Base-by-base conservation (phyloP, 2,797 vertebrate genomes). In the Botia almorhae region DNA sequence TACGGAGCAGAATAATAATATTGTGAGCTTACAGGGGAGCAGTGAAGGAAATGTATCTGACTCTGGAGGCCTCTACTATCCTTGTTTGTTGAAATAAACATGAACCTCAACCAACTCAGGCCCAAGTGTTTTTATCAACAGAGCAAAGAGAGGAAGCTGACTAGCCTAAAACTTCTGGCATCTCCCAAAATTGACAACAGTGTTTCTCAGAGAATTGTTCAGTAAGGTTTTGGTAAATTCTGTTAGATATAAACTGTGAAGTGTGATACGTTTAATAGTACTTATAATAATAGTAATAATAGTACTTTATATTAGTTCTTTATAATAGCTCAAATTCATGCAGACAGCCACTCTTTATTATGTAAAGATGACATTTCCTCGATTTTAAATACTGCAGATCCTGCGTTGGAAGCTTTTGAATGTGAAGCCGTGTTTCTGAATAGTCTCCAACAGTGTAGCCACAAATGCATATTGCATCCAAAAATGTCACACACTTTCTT, bases 81-180 rank as follows among this genome's bases (percentile, higher is more conserved):
- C 82, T 86, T 87, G 69, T 64, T 64, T 76, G 83, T 90, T 93
- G 91, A 93, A 91, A 93, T 93, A 91, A 93, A 90, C 88, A 90
- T 87, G 83, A 91, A 87, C 84, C 88, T 81, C 60, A 90, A 90
- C 85, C 86, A 69, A 74, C 83, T 21, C 29, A 6, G 63, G 67
- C 77, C 85, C 78, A 51, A 11, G 88, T 85, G 87, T 86, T 69
- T 88, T 87, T 82, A 84, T 78, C 81, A 84, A 85, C 82, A 78
- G 85, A 85, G 86, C 80, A 72, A 19, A 75, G 39, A 16, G 69
- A 76, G 81, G 50, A 60, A 78, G 64, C 21, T 53, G 68, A 56
- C 58, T 17, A 78, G 58, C 64, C 81, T 36, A 10, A 81, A 74
- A 68, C 21, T 13, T 29, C 11, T 7, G 39, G 0, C 5, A 0